phyloP scores from a whole-genome alignment of 2,888 invertebrate genomes.

The Endotricha flammealis region DNA sequence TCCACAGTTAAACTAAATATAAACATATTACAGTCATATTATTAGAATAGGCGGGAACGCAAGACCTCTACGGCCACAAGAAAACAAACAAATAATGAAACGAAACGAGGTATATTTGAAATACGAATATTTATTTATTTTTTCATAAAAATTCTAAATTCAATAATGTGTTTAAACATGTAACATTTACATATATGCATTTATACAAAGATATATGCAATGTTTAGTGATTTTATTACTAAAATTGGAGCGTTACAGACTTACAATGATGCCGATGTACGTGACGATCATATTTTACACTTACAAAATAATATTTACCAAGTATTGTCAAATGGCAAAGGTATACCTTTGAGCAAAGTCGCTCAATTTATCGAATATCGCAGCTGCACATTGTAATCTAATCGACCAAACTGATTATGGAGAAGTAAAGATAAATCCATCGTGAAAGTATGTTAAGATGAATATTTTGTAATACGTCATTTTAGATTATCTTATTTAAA shows the following conservation, averaged over 20 bases:
- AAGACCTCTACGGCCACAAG: constrained; percentile 6
- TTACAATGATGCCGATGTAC: constrained; percentile 51
- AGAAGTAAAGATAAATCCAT: no score
- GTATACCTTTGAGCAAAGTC: no score
- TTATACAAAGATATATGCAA: constrained; percentile 79
- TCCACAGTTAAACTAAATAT: neutral
- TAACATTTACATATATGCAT: constrained; percentile 79
- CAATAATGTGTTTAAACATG: constrained; percentile 79
- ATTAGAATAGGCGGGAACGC: neutral
- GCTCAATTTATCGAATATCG: no score
- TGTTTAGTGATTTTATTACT: constrained; percentile 74
- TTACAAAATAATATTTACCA: constrained; percentile 74
- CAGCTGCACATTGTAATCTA: no score
- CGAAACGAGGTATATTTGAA: constrained; percentile 72
- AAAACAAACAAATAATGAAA: constrained; percentile 46
- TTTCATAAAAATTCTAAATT: constrained; percentile 80
- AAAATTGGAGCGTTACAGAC: constrained; percentile 74
- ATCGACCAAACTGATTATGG: no score
- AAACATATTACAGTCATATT: neutral
- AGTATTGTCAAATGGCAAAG: constrained; percentile 76
- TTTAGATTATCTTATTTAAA: no score
- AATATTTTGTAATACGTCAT: no score
- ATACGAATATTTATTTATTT: constrained; percentile 79
- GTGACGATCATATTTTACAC: constrained; percentile 67
- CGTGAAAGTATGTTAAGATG: no score